Percentiles rank a stretch among this genome's conserved stretches.
Evolutionary conservation across 2,113 vertebrate genomes (phyloP).

Genomic region (Eclectus roratus): DNA sequence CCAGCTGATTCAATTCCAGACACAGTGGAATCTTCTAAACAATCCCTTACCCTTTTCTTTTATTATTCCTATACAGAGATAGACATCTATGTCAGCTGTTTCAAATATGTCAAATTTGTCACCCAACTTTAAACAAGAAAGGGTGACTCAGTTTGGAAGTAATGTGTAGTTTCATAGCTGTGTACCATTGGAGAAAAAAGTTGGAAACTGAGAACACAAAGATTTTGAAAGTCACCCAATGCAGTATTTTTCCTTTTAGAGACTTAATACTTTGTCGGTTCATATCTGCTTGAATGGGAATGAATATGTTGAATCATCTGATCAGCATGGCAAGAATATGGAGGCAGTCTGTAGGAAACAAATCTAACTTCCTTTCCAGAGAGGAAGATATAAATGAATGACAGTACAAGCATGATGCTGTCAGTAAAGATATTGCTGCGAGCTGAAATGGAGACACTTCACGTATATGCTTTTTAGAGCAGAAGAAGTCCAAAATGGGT

Average conservation of each 20-base stretch:
- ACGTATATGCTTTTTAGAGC: neutral
- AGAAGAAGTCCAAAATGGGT: neutral
- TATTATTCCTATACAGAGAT: neutral
- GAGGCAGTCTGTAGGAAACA: neutral
- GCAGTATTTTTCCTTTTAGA: neutral
- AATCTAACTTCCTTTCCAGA: neutral
- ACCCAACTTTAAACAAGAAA: neutral
- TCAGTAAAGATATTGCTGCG: neutral
- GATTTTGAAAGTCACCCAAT: neutral
- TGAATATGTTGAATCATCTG: neutral
- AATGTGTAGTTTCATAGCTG: neutral
- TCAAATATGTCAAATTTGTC: neutral
- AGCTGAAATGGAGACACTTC: neutral
- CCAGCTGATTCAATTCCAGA: neutral
- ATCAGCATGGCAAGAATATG: neutral
- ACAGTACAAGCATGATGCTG: neutral
- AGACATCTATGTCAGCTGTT: neutral
- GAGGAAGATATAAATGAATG: neutral
- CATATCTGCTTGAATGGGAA: neutral
- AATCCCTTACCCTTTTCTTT: neutral
- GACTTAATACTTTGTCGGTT: neutral
- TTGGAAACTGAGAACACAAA: neutral
- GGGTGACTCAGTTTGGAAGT: neutral
- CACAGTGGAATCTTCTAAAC: neutral
- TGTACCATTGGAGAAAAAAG: neutral